Evolutionary conservation across 2,113 vertebrate genomes (phyloP).

Genomic region (Rynchops niger): DNA sequence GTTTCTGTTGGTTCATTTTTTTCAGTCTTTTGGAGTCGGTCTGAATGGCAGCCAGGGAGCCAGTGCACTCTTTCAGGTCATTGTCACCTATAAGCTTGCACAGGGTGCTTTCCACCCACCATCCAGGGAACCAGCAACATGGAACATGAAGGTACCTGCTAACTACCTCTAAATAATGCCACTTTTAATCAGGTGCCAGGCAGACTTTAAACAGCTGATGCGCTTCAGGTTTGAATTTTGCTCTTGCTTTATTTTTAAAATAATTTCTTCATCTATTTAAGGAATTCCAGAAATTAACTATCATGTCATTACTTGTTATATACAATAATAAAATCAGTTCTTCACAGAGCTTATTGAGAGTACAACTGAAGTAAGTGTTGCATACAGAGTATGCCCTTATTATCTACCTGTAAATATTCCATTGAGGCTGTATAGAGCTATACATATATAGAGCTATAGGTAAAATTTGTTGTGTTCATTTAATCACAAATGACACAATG

Average conservation of each 20-base stretch:
- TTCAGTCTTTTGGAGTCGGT: not conserved
- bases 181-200: not conserved
- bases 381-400: not conserved
- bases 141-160: not conserved
- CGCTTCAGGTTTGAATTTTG: not conserved
- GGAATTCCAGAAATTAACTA: conserved; percentile 33
- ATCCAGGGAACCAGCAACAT: not conserved
- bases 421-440: not conserved
- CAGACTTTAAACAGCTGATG: not conserved
- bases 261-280: conserved; percentile 46
- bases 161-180: not conserved
- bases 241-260: conserved; percentile 30
- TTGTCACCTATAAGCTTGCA: not conserved
- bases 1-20: not conserved
- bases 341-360: not conserved
- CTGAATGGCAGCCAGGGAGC: not conserved
- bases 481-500: not conserved
- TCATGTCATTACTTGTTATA: conserved; percentile 4
- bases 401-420: not conserved
- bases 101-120: not conserved
- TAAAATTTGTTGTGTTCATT: not conserved
- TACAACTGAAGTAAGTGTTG: not conserved
- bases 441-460: not conserved
- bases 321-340: not conserved
- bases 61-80: not conserved